Percentiles rank a stretch among this genome's conserved stretches.
phyloP scores from a whole-genome alignment of 2,888 invertebrate genomes.

The Drosophila pullipes region DNA sequence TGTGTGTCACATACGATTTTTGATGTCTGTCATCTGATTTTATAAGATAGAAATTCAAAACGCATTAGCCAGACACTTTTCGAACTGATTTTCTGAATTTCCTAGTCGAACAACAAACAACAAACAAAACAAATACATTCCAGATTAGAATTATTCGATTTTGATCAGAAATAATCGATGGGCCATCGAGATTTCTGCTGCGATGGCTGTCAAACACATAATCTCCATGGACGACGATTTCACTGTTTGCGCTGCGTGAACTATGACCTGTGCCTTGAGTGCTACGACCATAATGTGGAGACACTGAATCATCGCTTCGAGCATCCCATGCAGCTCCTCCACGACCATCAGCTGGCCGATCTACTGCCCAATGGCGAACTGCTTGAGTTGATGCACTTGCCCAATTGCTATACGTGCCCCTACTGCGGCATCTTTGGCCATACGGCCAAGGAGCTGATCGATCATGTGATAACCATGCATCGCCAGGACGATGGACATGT shows the following conservation, averaged over 20 bases:
- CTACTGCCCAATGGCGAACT: conserved; percentile 43
- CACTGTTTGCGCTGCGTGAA: conserved; percentile 68
- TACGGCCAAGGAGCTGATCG: conserved; percentile 67
- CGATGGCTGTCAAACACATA: conserved; percentile 62
- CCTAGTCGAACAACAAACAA: conserved; percentile 9
- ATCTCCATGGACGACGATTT: conserved; percentile 65
- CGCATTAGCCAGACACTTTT: conserved; percentile 18
- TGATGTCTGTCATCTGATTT: conserved; percentile 40
- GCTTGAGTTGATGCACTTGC: conserved; percentile 56
- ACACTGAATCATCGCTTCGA: conserved; percentile 50
- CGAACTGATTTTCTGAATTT: conserved; percentile 38
- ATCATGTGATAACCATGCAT: conserved; percentile 58
- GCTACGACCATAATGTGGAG: conserved; percentile 58
- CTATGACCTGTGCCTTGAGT: conserved; percentile 68
- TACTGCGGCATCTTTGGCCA: conserved; percentile 58
- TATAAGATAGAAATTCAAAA: conserved; percentile 51
- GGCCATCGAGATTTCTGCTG: conserved; percentile 62
- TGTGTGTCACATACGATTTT: conserved; percentile 10
- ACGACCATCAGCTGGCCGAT: conserved; percentile 28
- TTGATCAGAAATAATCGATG: conserved; percentile 33
- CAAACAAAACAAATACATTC: background rate
- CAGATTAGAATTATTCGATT: background rate
- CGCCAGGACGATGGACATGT: conserved; percentile 52
- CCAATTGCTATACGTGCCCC: conserved; percentile 70
- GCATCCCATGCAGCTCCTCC: conserved; percentile 73